Evolutionary conservation across 1,140 invertebrate genomes (phyloP).

Genomic region (Eulimnadia texana): DNA sequence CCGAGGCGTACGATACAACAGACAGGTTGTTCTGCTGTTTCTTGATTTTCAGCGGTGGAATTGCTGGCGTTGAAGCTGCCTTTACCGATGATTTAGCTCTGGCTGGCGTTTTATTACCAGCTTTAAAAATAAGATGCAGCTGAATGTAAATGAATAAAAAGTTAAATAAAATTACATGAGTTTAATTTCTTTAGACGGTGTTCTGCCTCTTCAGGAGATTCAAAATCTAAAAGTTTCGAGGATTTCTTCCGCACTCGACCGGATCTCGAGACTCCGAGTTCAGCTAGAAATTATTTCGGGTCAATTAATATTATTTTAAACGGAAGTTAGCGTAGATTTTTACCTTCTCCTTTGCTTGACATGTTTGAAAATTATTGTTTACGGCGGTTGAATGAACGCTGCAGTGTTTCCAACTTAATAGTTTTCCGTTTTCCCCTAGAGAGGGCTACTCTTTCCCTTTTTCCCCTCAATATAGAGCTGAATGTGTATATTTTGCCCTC

Average conservation of each 20-base stretch:
- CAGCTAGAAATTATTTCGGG: constrained; percentile 48
- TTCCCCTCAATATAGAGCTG: too few relatives aligned
- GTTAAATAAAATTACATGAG: background rate
- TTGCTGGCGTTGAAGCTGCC: background rate
- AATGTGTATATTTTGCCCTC: too few relatives aligned
- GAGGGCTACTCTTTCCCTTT: too few relatives aligned
- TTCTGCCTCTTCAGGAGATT: constrained; percentile 26
- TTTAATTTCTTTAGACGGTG: background rate
- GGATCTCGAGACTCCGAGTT: constrained; percentile 68
- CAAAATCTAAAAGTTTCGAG: constrained; percentile 82
- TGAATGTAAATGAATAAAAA: too few relatives aligned
- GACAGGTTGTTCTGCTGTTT: background rate
- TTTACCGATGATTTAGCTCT: background rate
- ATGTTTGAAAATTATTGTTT: too few relatives aligned
- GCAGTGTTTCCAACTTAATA: too few relatives aligned
- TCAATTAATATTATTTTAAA: background rate
- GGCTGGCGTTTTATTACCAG: background rate
- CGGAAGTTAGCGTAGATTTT: background rate
- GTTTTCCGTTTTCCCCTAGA: too few relatives aligned
- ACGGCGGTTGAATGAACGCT: too few relatives aligned
- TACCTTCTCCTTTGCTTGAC: background rate
- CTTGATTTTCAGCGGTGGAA: background rate
- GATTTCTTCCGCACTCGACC: constrained; percentile 84
- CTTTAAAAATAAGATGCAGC: too few relatives aligned
- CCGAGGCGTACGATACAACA: background rate